Evolutionary conservation across 2,888 invertebrate species (phyloP).

Genomic region (Leistus spinibarbis): DNA sequence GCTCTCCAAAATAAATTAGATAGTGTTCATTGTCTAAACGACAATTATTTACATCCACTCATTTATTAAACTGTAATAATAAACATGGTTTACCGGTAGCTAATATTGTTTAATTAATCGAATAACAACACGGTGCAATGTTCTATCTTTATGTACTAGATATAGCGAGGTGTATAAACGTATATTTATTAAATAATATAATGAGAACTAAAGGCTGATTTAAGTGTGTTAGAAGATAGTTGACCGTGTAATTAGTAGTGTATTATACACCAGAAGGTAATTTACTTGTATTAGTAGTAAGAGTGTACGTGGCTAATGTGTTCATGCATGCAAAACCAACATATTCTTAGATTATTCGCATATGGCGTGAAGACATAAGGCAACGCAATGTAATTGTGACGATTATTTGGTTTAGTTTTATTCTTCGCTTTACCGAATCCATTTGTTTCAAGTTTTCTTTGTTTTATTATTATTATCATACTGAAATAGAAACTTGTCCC

Average conservation of each 20-base stretch:
- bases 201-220: background rate
- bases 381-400: background rate
- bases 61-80: no score
- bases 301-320: background rate
- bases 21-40: no score
- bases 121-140: no score
- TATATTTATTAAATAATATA: background rate
- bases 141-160: background rate
- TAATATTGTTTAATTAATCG: background rate
- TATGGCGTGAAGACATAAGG: background rate
- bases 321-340: background rate
- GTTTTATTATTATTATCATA: no score
- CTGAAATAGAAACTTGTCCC: no score
- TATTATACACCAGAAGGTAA: background rate
- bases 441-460: no score
- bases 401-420: background rate
- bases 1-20: no score
- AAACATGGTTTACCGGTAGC: background rate
- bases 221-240: background rate
- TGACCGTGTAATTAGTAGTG: background rate
- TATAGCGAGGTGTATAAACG: no score
- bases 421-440: background rate
- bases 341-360: background rate
- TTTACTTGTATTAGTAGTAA: background rate
- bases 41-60: no score